Base-by-base conservation (phyloP, 1,140 invertebrate species). In the Homarus americanus region DNA sequence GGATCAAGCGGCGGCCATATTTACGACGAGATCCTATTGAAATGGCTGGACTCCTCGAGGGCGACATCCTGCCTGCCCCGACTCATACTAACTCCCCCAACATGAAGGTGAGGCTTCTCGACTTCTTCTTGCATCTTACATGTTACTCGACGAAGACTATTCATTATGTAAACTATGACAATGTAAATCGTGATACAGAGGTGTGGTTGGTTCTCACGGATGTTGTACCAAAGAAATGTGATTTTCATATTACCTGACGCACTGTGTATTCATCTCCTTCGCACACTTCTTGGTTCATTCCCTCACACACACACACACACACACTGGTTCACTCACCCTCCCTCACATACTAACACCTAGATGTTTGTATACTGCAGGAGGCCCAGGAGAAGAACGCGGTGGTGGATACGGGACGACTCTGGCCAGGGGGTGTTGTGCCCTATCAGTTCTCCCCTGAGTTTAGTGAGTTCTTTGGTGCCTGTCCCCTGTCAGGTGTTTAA, bases 381-480 rank as follows among this genome's bases (percentile, higher is more conserved):
- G 69, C 82, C 10, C 80, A 90, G 69, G 73, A 90, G 44, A 90
- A 90, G 82, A 84, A 78, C 40, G 80, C 88, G 12, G 88, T 90
- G 41, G 17, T 9, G 15, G 88, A 90, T 12, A 63, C 9, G 41
- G 34, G 76, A 12, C 36, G 73, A 38, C 79, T 90, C 32, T 90
- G 88, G 88, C 44, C 80, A 5, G 49, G 38, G 0, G 88, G 58
- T 10, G 80, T 78, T 20, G 80, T 90, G 3, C 72, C 69, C 24
- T 90, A 84, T 34, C 40, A 90, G 88, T 90, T 90, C 82, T 90
- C 88, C 15, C n/a, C 73, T 0, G 88, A 83, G 12, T 90, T 78
- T 49, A 28, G 88, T 90, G 44, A 90, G 88, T n/a, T n/a, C n/a
- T n/a, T n/a, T n/a, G n/a, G n/a, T 83, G 41, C 40, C 15, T 36